Evolutionary conservation across 1,140 invertebrate genomes (phyloP).

Genomic region (Pantala flavescens): DNA sequence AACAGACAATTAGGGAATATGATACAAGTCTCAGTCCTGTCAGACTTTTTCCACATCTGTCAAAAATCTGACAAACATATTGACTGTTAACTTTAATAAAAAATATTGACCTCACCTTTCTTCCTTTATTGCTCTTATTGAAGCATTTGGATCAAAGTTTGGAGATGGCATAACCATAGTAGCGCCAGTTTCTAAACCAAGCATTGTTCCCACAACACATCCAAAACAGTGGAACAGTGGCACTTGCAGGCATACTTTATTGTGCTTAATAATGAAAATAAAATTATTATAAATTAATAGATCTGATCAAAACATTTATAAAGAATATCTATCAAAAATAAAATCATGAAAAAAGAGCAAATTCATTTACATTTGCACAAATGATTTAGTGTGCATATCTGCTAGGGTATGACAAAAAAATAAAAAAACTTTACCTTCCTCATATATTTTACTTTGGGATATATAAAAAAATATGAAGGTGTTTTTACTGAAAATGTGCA

Average conservation of each 20-base stretch:
- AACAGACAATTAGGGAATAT: too few relatives aligned
- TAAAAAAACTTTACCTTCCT: too few relatives aligned
- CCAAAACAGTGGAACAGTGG: conserved; percentile 92
- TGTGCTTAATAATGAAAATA: conserved; percentile 23
- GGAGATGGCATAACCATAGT: conserved; percentile 59
- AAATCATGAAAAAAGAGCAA: not conserved
- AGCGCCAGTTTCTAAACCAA: conserved; percentile 48
- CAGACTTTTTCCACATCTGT: too few relatives aligned
- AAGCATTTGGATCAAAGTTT: conserved; percentile 54
- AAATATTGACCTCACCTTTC: conserved; percentile 48
- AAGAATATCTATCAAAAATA: not conserved
- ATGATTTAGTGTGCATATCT: too few relatives aligned
- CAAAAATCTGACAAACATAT: too few relatives aligned
- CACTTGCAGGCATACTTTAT: conserved; percentile 61
- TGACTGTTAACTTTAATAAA: too few relatives aligned
- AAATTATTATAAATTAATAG: not conserved
- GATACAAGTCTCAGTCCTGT: too few relatives aligned
- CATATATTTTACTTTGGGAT: too few relatives aligned
- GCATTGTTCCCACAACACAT: conserved; percentile 55
- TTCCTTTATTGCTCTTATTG: conserved; percentile 51
- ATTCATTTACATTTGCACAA: too few relatives aligned
- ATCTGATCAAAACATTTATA: not conserved
- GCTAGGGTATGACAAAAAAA: too few relatives aligned
- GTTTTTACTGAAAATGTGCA: too few relatives aligned
- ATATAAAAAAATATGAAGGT: too few relatives aligned